phyloP scores from a whole-genome alignment of 2,797 vertebrate genomes.

The Lindbergichthys nudifrons region DNA sequence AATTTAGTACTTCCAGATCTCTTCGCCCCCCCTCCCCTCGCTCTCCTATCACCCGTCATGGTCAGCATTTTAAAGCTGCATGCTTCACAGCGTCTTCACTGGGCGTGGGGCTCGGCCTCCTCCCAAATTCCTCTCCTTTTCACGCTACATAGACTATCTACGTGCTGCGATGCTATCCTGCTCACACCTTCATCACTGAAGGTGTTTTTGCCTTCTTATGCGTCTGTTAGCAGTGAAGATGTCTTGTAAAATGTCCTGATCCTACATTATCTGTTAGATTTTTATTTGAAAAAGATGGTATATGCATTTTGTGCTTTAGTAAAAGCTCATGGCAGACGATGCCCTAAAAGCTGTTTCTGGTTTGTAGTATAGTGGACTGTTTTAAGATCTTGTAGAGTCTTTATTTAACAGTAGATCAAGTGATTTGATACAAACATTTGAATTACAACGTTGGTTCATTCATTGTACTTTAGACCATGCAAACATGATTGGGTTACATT shows the following conservation, averaged over 20 bases:
- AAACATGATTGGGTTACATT: conserved; percentile 31
- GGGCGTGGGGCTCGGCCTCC: conserved; percentile 23
- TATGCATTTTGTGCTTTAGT: neutral
- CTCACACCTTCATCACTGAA: conserved; percentile 35
- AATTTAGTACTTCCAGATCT: conserved; percentile 21
- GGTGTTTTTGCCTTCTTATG: conserved; percentile 1
- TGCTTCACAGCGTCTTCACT: conserved; percentile 42
- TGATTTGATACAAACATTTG: neutral
- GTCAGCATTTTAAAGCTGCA: conserved; percentile 39
- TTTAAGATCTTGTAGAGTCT: neutral
- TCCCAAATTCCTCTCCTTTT: conserved; percentile 65
- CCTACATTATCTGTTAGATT: neutral
- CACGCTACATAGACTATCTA: conserved; percentile 48
- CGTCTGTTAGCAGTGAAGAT: neutral
- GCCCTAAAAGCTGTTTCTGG: conserved; percentile 2
- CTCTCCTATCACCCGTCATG: conserved; percentile 42
- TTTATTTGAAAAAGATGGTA: neutral
- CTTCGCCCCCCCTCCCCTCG: conserved; percentile 4
- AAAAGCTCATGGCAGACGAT: conserved; percentile 3
- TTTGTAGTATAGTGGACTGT: neutral
- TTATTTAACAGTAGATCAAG: neutral
- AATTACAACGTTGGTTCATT: neutral
- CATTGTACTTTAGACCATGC: neutral
- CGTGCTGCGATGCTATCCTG: conserved; percentile 42
- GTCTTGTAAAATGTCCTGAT: neutral